These are phyloP conservation scores for Penaeus vannamei DNA, from an alignment of 1,140 invertebrate genomes.

Conservation along the genomic window DNA sequence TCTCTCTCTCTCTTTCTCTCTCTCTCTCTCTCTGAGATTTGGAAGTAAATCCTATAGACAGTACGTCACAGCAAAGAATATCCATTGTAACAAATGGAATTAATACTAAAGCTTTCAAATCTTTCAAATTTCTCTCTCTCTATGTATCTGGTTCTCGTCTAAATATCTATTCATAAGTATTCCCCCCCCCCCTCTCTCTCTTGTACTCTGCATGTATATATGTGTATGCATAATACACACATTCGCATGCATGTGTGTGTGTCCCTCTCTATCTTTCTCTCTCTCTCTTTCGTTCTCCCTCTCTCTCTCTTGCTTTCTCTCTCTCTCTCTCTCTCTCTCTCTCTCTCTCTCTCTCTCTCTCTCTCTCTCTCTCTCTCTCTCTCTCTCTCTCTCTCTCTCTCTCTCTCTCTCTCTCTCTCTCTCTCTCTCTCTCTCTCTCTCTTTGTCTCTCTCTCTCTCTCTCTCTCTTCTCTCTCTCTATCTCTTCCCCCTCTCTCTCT, in stretches of 20 bases:
- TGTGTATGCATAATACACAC: background rate
- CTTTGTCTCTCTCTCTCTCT: background rate
- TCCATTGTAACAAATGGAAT: too few species aligned
- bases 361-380: background rate
- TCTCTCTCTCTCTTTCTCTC: background rate
- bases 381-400: background rate
- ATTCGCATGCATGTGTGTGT: background rate
- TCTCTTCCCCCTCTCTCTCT: background rate
- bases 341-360: background rate
- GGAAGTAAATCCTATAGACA: background rate
- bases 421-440: background rate
- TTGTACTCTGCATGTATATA: too few species aligned
- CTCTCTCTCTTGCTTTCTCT: conserved; percentile 6
- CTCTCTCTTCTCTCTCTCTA: background rate
- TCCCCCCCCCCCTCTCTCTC: too few species aligned
- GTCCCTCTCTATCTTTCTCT: too few species aligned
- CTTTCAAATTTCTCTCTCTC: background rate
- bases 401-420: background rate
- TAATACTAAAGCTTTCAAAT: too few species aligned
- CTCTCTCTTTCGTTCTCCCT: background rate
- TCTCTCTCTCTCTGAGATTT: background rate
- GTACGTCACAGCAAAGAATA: too few species aligned
- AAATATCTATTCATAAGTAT: too few species aligned
- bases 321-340: conserved; percentile 50
- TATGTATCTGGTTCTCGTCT: background rate